Evolutionary conservation across 2,888 invertebrate genomes (phyloP), one percentile per base, ranked within the genome.

Genomic region (Tetramorium bicarinatum): DNA sequence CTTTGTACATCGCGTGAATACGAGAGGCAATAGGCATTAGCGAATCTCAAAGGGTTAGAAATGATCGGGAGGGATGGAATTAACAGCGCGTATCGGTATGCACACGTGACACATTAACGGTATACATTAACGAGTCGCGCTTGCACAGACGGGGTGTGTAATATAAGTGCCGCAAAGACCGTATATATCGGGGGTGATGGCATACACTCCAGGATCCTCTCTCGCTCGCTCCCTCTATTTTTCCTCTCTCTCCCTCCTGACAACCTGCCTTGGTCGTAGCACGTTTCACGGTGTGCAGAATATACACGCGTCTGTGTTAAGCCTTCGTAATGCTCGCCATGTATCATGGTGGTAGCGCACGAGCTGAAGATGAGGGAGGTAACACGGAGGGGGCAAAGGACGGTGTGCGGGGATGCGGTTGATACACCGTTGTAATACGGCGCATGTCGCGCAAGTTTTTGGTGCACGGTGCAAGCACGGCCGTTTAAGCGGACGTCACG

Each of bases 291-390:
- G 67, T 83, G 47, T 82, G 62, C 59, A 44, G 75, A 82, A 81
- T 79, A 67, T 85, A 59, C 67, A 71, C 71, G 67, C 76, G 79
- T 85, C 87, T 88, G 75, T 83, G 87, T 83, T 87, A 88, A 88
- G 90, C 91, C 89, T 87, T 86, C 76, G 62, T 88, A 89, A 88
- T 88, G 85, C 80, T 85, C 75, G 77, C 89, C 77, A 87, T 90
- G 86, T 85, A 89, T 90, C 90, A 90, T 76, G 71, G 77, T 82
- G 85, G 84, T 87, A 81, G 84, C 84, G 83, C 82, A 82, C 47
- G 59, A 49, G 54, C 67, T 54, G 64, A 29, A 59, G 49, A 79
- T 41, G 59, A 64, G 47, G 47, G 47, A n/a, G 21, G 41, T 44
- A 64, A 64, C 64, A 11, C 21, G 15, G 41, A 13, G 21, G 72